Evolutionary conservation across 2,888 invertebrate genomes (phyloP).

Genomic region (Diarsia mendica): DNA sequence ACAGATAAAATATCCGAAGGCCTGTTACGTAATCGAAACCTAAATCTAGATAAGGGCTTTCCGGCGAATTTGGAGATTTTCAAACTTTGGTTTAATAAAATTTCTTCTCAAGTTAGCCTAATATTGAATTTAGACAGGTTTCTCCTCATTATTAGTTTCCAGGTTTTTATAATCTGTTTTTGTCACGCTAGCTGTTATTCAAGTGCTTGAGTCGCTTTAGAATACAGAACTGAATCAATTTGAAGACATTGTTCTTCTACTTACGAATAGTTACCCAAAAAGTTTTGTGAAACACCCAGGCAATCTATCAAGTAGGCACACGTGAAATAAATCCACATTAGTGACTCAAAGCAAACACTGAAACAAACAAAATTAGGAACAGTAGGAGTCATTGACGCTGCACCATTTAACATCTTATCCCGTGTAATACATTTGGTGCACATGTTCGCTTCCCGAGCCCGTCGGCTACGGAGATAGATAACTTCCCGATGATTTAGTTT

Average conservation of each 20-base stretch:
- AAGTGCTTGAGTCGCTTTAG: background rate
- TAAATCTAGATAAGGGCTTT: conserved; percentile 54
- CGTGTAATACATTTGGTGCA: conserved; percentile 83
- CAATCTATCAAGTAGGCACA: conserved; percentile 11
- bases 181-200: background rate
- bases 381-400: conserved; percentile 78
- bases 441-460: conserved; percentile 82
- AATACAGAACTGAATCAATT: background rate
- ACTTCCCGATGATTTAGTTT: conserved; percentile 90
- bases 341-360: conserved; percentile 45
- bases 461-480: conserved; percentile 86
- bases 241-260: background rate
- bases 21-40: conserved; percentile 52
- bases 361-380: conserved; percentile 71
- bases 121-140: conserved; percentile 47
- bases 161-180: background rate
- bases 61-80: conserved; percentile 35
- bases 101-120: conserved; percentile 38
- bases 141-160: conserved; percentile 2
- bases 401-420: conserved; percentile 85
- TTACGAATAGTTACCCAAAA: background rate
- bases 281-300: background rate
- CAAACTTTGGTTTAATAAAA: conserved; percentile 55
- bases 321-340: conserved; percentile 46
- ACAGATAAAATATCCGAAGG: conserved; percentile 48